A percentile compares a stretch with the other conserved stretches of the same genome.
phyloP scores from a whole-genome alignment of 2,797 vertebrate species.

The Platalea minor region DNA sequence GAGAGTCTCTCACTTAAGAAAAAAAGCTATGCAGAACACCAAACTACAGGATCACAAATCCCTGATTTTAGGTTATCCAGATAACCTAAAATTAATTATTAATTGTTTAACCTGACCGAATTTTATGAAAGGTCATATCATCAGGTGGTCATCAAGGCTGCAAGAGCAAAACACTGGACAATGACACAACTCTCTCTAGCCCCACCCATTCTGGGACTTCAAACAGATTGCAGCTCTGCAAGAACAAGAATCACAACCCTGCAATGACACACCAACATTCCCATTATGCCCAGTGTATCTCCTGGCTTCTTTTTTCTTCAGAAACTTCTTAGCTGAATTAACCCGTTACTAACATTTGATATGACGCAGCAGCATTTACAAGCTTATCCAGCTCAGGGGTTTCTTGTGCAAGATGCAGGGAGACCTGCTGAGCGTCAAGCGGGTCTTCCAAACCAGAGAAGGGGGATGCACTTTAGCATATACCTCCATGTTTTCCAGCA shows the following conservation, averaged over 20 bases:
- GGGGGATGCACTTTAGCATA: not conserved
- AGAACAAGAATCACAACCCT: not conserved
- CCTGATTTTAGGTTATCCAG: not conserved
- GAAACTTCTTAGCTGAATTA: not conserved
- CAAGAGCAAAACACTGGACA: not conserved
- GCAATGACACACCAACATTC: not conserved
- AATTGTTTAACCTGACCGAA: not conserved
- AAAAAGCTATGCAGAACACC: not conserved
- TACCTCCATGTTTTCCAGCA: not conserved
- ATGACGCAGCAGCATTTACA: not conserved
- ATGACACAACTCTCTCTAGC: not conserved
- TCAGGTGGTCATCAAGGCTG: not conserved
- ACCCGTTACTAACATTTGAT: not conserved
- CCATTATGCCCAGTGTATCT: not conserved
- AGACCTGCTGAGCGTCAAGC: not conserved
- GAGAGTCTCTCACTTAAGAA: not conserved
- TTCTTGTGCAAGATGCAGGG: not conserved
- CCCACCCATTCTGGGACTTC: not conserved
- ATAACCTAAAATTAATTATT: too few species aligned
- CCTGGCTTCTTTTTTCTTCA: not conserved
- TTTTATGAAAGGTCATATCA: not conserved
- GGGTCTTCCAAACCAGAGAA: not conserved
- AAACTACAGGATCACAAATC: not conserved
- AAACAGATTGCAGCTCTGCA: not conserved
- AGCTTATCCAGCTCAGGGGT: not conserved